A percentile compares a stretch with the other conserved stretches of the same genome.
Evolutionary conservation across 2,113 vertebrate genomes (phyloP).

Genomic region (Tauraco erythrolophus): DNA sequence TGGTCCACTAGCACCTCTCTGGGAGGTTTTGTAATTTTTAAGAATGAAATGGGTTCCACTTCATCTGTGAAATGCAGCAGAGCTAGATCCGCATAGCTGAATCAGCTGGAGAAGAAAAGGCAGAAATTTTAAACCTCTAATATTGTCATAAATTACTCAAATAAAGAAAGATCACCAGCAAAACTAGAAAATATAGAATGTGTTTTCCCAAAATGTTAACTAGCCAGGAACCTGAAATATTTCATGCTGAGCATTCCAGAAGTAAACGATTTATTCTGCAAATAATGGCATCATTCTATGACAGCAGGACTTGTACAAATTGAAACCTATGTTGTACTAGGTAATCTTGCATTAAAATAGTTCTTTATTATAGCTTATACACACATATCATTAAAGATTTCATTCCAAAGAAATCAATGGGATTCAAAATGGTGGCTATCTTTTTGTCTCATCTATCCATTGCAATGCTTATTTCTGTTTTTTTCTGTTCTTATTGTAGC

Average conservation of each 20-base stretch:
- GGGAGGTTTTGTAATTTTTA: not conserved
- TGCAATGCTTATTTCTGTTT: not conserved
- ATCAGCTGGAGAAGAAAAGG: not conserved
- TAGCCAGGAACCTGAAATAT: not conserved
- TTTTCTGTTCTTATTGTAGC: not conserved
- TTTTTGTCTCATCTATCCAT: not conserved
- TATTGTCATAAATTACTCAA: not conserved
- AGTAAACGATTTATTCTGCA: not conserved
- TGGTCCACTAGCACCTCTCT: not conserved
- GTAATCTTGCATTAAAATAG: not conserved
- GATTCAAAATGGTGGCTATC: not conserved
- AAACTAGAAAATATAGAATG: not conserved
- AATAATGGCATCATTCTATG: not conserved
- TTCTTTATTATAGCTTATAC: not conserved
- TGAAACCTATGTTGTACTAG: not conserved
- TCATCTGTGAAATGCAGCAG: not conserved
- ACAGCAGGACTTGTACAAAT: not conserved
- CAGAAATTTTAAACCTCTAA: not conserved
- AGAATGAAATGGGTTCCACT: not conserved
- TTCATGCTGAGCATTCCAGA: not conserved
- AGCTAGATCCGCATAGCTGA: not conserved
- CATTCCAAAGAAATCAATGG: not conserved
- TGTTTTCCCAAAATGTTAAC: not conserved
- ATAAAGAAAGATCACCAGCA: not conserved
- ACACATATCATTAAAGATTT: not conserved